Percentiles rank a stretch among this genome's conserved stretches.
These are phyloP conservation scores for Falco biarmicus DNA, from an alignment of 2,797 vertebrate species.

Conservation along the genomic window DNA sequence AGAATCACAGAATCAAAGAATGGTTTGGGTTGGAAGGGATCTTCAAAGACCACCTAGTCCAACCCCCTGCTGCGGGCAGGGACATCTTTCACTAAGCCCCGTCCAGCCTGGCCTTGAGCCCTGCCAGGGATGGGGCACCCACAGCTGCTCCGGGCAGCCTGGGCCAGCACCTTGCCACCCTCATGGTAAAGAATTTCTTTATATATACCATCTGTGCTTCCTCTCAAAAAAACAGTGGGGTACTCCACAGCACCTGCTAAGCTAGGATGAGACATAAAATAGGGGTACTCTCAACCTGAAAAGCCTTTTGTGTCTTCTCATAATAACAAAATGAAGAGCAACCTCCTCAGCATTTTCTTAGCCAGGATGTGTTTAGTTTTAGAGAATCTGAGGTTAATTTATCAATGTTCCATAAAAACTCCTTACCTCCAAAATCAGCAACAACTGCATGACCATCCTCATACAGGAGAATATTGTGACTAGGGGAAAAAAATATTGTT, in stretches of 20 bases:
- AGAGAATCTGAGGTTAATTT: background rate
- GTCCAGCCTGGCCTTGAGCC: too few species aligned
- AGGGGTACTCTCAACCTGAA: background rate
- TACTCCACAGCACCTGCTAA: background rate
- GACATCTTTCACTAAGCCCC: too few species aligned
- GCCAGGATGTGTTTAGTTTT: background rate
- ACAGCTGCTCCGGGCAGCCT: too few species aligned
- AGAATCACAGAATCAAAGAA: too few species aligned
- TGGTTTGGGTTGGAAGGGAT: too few species aligned
- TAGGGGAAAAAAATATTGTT: slow-evolving; percentile 48
- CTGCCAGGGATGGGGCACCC: too few species aligned
- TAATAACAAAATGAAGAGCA: background rate
- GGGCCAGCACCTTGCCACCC: too few species aligned
- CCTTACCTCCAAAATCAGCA: slow-evolving; percentile 94
- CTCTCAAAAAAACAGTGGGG: background rate
- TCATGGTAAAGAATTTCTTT: too few species aligned
- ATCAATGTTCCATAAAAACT: background rate
- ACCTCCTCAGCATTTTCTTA: background rate
- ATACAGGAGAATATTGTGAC: slow-evolving; percentile 95
- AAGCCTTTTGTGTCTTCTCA: background rate
- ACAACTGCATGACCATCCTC: slow-evolving; percentile 95
- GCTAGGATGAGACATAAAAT: background rate
- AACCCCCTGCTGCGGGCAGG: too few species aligned
- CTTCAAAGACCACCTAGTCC: too few species aligned
- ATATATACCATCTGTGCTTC: background rate